A percentile compares a stretch with the other conserved stretches of the same genome.
phyloP scores from a whole-genome alignment of 1,140 invertebrate genomes.

The Drosophila ambigua region DNA sequence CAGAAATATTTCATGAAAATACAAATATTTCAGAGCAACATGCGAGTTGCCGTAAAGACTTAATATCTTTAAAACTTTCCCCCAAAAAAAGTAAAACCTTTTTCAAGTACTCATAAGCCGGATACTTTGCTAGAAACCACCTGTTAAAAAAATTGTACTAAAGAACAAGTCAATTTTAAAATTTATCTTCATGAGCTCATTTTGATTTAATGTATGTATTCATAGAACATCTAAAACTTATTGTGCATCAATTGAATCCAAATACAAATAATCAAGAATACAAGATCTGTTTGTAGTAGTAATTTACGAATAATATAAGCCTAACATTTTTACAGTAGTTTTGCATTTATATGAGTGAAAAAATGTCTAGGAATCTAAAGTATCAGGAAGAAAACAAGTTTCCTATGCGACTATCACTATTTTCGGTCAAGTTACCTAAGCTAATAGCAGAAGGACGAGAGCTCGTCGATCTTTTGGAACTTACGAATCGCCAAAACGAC shows the following conservation, averaged over 20 bases:
- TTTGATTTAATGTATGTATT: constrained; percentile 43
- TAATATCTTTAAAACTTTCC: constrained; percentile 22
- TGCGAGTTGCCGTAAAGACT: constrained; percentile 23
- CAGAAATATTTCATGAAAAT: constrained; percentile 22
- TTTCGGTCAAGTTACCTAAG: too few species aligned
- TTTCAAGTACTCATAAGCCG: constrained; percentile 56
- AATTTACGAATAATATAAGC: constrained; percentile 57
- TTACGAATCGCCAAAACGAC: too few species aligned
- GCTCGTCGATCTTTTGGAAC: too few species aligned
- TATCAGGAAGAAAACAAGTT: too few species aligned
- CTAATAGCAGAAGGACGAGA: too few species aligned
- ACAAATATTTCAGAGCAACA: constrained; percentile 35
- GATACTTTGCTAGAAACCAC: constrained; percentile 77
- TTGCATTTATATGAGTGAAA: constrained; percentile 62
- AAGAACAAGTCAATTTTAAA: constrained; percentile 52
- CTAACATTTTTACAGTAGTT: constrained; percentile 68
- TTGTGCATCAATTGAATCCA: constrained; percentile 60
- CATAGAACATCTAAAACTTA: constrained; percentile 47
- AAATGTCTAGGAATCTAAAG: too few species aligned
- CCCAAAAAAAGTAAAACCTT: constrained; percentile 51
- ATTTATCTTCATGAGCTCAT: constrained; percentile 54
- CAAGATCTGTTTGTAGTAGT: constrained; percentile 55
- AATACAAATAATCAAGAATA: constrained; percentile 54
- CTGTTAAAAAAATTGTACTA: constrained; percentile 68
- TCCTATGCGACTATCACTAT: too few species aligned